Evolutionary conservation across 2,888 invertebrate genomes (phyloP).

Genomic region (Campoletis raptor): DNA sequence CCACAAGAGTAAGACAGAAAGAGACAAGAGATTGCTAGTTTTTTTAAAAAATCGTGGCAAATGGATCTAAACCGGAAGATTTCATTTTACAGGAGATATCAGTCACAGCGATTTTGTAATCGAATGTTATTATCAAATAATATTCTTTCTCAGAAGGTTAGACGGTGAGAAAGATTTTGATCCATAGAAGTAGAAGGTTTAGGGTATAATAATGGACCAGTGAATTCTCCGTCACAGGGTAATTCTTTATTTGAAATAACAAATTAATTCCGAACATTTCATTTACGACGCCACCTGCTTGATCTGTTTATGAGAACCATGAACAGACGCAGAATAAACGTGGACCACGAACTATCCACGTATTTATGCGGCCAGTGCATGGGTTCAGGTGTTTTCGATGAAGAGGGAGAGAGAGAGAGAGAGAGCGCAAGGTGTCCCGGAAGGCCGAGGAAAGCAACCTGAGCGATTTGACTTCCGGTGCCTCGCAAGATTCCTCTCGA

Average conservation of each 20-base stretch:
- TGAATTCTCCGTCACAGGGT: neutral
- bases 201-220: neutral
- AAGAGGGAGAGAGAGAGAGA: constrained; percentile 21
- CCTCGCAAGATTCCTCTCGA: constrained; percentile 57
- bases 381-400: constrained; percentile 44
- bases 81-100: neutral
- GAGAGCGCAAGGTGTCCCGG: constrained; percentile 67
- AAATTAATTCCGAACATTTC: neutral
- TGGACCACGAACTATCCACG: constrained; percentile 14
- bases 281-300: neutral
- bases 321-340: neutral
- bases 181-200: neutral
- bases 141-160: neutral
- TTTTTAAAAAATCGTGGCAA: neutral
- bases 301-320: neutral
- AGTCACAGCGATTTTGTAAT: neutral
- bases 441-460: constrained; percentile 57
- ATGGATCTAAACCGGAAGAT: neutral
- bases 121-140: neutral
- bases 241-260: neutral
- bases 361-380: constrained; percentile 30
- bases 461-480: constrained; percentile 60
- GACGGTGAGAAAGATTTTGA: neutral
- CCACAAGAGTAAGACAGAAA: neutral
- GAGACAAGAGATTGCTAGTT: neutral